These are phyloP conservation scores for Eciton burchellii DNA, from an alignment of 1,140 invertebrate genomes.

Conservation along the genomic window DNA sequence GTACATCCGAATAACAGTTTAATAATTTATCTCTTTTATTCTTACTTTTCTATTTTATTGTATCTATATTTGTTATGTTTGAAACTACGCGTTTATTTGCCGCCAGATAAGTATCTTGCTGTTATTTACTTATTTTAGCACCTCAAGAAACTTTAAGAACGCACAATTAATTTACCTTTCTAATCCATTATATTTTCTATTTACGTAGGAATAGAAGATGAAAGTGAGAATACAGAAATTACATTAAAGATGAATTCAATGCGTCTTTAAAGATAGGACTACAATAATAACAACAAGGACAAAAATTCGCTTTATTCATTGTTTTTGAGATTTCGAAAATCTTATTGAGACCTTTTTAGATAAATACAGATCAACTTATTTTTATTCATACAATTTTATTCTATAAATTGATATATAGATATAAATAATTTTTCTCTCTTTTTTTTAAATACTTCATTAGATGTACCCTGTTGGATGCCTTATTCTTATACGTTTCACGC, in stretches of 20 bases:
- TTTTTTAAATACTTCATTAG: slow-evolving; percentile 10
- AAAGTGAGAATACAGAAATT: slow-evolving; percentile 1
- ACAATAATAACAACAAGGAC: not conserved
- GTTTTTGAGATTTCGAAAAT: slow-evolving; percentile 2
- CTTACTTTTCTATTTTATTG: slow-evolving; percentile 15
- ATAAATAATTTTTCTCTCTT: slow-evolving; percentile 23
- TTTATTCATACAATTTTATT: slow-evolving; percentile 19
- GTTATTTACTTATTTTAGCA: not conserved
- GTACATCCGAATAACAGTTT: slow-evolving; percentile 8
- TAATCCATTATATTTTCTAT: slow-evolving; percentile 4
- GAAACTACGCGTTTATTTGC: slow-evolving; percentile 36
- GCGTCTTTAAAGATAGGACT: not conserved
- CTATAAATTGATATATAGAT: slow-evolving; percentile 33
- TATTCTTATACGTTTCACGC: slow-evolving; percentile 43
- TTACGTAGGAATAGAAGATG: not conserved
- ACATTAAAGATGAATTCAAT: not conserved
- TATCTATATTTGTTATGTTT: slow-evolving; percentile 5
- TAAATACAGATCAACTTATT: slow-evolving; percentile 1
- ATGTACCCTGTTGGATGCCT: slow-evolving; percentile 27
- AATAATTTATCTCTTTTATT: not conserved
- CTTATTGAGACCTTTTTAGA: not conserved
- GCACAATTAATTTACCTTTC: not conserved
- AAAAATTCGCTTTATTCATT: slow-evolving; percentile 4
- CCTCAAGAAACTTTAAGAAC: not conserved
- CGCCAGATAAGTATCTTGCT: not conserved